Evolutionary conservation across 2,888 invertebrate species (phyloP).

Genomic region (Salpingus planirostris): DNA sequence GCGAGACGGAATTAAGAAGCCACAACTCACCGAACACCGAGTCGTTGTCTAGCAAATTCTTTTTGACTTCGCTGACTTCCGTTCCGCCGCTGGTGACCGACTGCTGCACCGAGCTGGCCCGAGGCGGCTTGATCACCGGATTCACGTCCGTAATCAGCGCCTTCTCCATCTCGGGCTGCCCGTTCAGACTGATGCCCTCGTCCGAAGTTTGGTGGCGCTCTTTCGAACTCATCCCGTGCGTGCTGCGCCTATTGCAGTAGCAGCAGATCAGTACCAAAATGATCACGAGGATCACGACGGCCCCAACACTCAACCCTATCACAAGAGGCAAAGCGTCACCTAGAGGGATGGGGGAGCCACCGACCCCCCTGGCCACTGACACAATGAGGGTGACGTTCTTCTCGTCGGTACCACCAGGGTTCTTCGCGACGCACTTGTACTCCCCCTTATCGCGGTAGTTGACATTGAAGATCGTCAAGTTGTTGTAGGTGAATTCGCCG

Average conservation of each 20-base stretch:
- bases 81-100: slow-evolving; percentile 65
- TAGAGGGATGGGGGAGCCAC: slow-evolving; percentile 16
- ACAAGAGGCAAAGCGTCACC: slow-evolving; percentile 42
- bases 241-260: slow-evolving; percentile 31
- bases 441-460: slow-evolving; percentile 45
- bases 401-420: slow-evolving; percentile 71
- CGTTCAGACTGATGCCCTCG: slow-evolving; percentile 58
- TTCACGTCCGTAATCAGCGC: slow-evolving; percentile 76
- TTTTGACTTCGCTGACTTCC: slow-evolving; percentile 74
- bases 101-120: slow-evolving; percentile 66
- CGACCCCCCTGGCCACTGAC: slow-evolving; percentile 9
- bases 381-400: slow-evolving; percentile 59
- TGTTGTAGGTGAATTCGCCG: slow-evolving; percentile 47
- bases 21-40: slow-evolving; percentile 58
- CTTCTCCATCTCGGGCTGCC: slow-evolving; percentile 77
- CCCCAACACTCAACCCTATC: slow-evolving; percentile 42
- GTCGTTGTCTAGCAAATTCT: slow-evolving; percentile 71
- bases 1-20: no score
- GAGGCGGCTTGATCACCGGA: slow-evolving; percentile 74
- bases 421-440: slow-evolving; percentile 67
- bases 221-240: slow-evolving; percentile 25
- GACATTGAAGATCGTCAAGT: slow-evolving; percentile 46
- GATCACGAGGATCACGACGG: slow-evolving; percentile 43
- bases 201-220: slow-evolving; percentile 31
- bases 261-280: slow-evolving; percentile 40